Evolutionary conservation across 1,140 invertebrate species (phyloP).

Genomic region (Penaeus chinensis): DNA sequence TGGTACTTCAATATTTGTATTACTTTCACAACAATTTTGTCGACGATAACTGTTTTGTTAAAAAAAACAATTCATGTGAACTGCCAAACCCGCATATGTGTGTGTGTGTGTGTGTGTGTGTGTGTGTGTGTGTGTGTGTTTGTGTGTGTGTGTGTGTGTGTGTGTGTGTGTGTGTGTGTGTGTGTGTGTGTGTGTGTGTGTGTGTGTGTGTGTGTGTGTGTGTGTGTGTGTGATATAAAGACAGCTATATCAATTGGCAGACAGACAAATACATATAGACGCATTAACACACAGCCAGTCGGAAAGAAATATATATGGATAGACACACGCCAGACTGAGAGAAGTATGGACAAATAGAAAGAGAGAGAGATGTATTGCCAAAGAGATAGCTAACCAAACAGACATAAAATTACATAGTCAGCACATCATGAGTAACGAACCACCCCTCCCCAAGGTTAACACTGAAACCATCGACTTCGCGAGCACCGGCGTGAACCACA

Average conservation of each 20-base stretch:
- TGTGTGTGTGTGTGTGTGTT: neutral
- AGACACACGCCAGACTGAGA: neutral
- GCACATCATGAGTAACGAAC: no score
- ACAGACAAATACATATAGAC: neutral
- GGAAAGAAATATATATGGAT: neutral
- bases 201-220: neutral
- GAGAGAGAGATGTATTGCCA: no score
- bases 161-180: neutral
- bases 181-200: neutral
- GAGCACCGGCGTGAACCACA: conserved; percentile 84
- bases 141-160: neutral
- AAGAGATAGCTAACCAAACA: no score
- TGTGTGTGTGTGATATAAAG: neutral
- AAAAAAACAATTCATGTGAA: no score
- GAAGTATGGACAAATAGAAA: no score
- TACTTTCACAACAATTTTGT: no score
- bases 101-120: neutral
- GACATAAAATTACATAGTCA: no score
- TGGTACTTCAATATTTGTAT: no score
- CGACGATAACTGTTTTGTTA: no score
- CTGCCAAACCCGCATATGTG: neutral
- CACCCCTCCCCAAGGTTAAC: conserved; percentile 72
- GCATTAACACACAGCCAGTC: neutral
- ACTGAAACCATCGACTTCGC: conserved; percentile 85
- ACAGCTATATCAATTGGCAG: neutral